These are phyloP conservation scores for Meliscaeva auricollis DNA, from an alignment of 2,888 invertebrate species.

Conservation along the genomic window DNA sequence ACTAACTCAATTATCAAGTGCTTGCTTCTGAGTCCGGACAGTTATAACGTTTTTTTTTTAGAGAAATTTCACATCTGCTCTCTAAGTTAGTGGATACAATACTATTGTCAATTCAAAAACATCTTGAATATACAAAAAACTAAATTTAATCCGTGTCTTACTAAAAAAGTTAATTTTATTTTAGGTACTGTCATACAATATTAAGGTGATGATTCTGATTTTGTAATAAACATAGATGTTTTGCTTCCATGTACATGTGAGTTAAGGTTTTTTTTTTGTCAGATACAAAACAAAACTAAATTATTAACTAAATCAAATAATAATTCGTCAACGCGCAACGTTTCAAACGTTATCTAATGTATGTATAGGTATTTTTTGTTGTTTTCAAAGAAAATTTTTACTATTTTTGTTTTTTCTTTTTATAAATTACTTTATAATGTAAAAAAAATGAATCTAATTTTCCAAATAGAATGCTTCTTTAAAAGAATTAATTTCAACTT, in stretches of 20 bases:
- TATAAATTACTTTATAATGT: constrained; percentile 17
- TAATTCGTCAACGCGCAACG: constrained; percentile 21
- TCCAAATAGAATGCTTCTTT: constrained; percentile 10
- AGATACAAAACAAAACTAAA: constrained; percentile 46
- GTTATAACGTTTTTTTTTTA: no score
- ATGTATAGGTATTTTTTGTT: no score
- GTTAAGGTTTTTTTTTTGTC: constrained; percentile 34
- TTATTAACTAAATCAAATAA: constrained; percentile 35
- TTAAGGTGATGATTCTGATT: constrained; percentile 63
- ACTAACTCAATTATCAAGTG: no score
- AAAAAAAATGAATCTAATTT: constrained; percentile 3
- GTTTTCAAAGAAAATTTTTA: constrained; percentile 21
- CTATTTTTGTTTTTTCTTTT: not conserved
- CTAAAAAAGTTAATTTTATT: constrained; percentile 67
- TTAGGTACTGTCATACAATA: constrained; percentile 68
- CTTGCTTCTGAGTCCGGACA: no score
- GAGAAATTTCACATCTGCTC: no score
- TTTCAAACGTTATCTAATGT: constrained; percentile 20
- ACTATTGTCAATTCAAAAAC: no score
- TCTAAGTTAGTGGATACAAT: no score
- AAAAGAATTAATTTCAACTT: constrained; percentile 17
- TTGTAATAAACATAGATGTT: constrained; percentile 14
- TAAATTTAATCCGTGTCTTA: not conserved
- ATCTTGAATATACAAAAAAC: not conserved
- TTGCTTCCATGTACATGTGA: constrained; percentile 2